Conservation (phyloP, 2,888 invertebrate genomes). For the Rhynchonema sp. region DNA sequence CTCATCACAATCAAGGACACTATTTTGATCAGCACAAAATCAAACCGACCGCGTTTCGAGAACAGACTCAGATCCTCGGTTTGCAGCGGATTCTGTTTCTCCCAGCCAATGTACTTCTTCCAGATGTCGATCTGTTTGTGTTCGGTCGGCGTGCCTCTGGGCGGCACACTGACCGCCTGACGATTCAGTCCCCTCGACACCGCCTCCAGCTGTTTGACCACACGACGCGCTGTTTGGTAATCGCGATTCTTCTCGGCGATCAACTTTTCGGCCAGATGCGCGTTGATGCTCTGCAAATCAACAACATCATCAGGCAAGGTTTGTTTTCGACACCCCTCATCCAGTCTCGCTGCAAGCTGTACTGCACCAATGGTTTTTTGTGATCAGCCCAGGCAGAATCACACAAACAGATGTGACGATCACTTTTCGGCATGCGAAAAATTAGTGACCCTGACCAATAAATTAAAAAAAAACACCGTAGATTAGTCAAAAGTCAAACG, state of each 20-base stretch:
- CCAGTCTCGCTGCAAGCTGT: too few relatives aligned
- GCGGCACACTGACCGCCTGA: constrained; percentile 75
- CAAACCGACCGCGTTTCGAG: neutral
- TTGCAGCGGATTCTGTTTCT: constrained; percentile 80
- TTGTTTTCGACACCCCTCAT: too few relatives aligned
- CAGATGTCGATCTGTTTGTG: constrained; percentile 59
- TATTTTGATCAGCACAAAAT: too few relatives aligned
- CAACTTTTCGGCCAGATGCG: constrained; percentile 84
- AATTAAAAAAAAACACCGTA: too few relatives aligned
- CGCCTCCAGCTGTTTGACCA: constrained; percentile 84
- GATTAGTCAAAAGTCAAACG: too few relatives aligned
- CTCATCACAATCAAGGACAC: too few relatives aligned
- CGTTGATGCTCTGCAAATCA: constrained; percentile 53
- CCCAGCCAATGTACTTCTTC: constrained; percentile 97
- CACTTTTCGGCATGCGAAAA: too few relatives aligned
- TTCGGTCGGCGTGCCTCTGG: constrained; percentile 39
- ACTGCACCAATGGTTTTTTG: too few relatives aligned
- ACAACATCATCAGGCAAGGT: too few relatives aligned
- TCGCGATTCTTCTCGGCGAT: constrained; percentile 84
- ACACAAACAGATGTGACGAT: too few relatives aligned
- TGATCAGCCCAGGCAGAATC: too few relatives aligned
- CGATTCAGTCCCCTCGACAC: constrained; percentile 82
- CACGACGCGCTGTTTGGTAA: constrained; percentile 68
- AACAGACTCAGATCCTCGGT: constrained; percentile 85
- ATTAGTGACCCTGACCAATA: too few relatives aligned